Evolutionary conservation across 2,888 invertebrate species (phyloP).

Genomic region (Tiliacea aurago): DNA sequence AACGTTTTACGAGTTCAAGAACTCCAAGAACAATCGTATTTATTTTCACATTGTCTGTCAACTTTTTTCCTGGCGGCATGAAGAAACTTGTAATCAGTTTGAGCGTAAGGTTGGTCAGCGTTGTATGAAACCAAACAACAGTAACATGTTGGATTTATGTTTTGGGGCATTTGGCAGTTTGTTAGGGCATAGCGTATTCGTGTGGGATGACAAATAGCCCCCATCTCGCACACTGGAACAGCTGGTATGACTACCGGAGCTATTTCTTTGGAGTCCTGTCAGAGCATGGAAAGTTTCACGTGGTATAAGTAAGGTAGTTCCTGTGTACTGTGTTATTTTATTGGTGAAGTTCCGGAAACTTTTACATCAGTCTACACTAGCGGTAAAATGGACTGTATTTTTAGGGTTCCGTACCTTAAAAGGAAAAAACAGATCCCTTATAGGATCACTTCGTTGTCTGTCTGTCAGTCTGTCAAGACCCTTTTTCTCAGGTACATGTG

Average conservation of each 20-base stretch:
- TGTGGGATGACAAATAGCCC: conserved; percentile 55
- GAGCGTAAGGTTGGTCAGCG: conserved; percentile 28
- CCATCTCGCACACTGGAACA: conserved; percentile 55
- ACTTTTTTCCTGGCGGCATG: conserved; percentile 23
- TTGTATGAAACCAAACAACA: conserved; percentile 52
- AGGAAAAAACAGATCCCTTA: too few species aligned
- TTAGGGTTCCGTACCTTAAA: neutral
- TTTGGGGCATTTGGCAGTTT: conserved; percentile 56
- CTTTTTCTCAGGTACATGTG: too few species aligned
- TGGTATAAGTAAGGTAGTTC: neutral
- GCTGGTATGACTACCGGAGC: conserved; percentile 40
- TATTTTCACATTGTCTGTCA: conserved; percentile 28
- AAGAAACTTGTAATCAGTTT: conserved; percentile 46
- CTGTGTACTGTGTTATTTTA: conserved; percentile 26
- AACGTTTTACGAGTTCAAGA: conserved; percentile 17
- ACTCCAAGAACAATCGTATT: conserved; percentile 24
- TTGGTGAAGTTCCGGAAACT: conserved; percentile 1
- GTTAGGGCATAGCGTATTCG: conserved; percentile 56
- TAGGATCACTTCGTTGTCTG: too few species aligned
- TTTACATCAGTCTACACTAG: neutral
- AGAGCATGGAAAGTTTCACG: conserved; percentile 20
- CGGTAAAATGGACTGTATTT: neutral
- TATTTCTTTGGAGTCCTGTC: conserved; percentile 44
- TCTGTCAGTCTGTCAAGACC: too few species aligned
- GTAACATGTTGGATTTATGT: conserved; percentile 61